phyloP scores from a whole-genome alignment of 2,113 vertebrate genomes.

The Silurus meridionalis region DNA sequence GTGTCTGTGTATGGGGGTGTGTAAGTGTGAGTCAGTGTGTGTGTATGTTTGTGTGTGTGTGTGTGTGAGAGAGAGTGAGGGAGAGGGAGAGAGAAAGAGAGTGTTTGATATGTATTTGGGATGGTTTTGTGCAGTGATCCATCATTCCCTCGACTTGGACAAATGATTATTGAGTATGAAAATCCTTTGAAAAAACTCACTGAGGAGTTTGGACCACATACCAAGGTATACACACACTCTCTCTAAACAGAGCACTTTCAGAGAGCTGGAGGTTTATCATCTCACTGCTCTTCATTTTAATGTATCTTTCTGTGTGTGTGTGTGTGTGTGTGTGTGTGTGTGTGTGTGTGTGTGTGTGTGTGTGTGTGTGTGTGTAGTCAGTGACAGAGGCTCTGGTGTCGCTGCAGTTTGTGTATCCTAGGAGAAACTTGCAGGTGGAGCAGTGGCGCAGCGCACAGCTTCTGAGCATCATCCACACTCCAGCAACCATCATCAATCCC shows the following conservation, averaged over 20 bases:
- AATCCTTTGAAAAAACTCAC: slow-evolving; percentile 87
- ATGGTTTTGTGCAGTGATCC: slow-evolving; percentile 75
- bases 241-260: no score
- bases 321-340: slow-evolving; percentile 37
- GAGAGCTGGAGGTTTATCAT: no score
- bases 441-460: slow-evolving; percentile 89
- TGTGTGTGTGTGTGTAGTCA: slow-evolving; percentile 66
- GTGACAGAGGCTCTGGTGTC: slow-evolving; percentile 87
- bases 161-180: slow-evolving; percentile 92
- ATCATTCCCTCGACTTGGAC: slow-evolving; percentile 82
- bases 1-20: no score
- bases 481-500: slow-evolving; percentile 81
- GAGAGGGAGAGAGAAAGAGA: no score
- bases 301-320: not conserved
- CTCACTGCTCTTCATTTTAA: no score
- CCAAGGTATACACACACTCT: slow-evolving; percentile 70
- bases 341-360: slow-evolving; percentile 7
- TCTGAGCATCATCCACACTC: slow-evolving; percentile 80
- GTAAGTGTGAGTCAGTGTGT: no score
- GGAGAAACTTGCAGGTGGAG: slow-evolving; percentile 84
- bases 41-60: not conserved
- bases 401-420: slow-evolving; percentile 77
- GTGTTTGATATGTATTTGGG: not conserved
- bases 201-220: slow-evolving; percentile 92
- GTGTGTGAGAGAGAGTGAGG: not conserved